Conservation (phyloP, 2,113 vertebrate species). For the Rutilus rutilus region DNA sequence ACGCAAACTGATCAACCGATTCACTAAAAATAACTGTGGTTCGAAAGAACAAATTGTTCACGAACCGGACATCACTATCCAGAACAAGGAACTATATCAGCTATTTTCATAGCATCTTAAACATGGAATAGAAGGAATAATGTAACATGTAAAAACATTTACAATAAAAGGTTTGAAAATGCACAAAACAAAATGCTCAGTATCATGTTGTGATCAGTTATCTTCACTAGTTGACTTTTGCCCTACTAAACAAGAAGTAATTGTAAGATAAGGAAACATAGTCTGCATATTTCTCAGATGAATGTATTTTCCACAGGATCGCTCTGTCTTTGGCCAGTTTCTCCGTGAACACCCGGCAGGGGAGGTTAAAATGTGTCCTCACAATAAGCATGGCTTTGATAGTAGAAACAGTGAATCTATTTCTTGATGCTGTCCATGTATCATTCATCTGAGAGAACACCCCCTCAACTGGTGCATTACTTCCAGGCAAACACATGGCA, state of each 20-base stretch:
- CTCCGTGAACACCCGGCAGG: not conserved
- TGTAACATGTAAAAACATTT: too few relatives aligned
- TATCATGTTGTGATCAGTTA: not conserved
- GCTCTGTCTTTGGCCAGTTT: not conserved
- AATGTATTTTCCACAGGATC: not conserved
- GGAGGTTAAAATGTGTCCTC: not conserved
- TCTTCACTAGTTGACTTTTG: not conserved
- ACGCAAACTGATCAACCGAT: too few relatives aligned
- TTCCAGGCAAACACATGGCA: not conserved
- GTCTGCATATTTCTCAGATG: not conserved
- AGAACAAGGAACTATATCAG: too few relatives aligned
- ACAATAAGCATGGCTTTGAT: not conserved
- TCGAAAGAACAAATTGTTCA: too few relatives aligned
- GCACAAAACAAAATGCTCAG: not conserved
- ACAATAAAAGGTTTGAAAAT: too few relatives aligned
- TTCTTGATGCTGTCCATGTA: not conserved
- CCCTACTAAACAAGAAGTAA: not conserved
- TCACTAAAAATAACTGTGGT: too few relatives aligned
- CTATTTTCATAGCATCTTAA: too few relatives aligned
- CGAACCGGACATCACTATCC: too few relatives aligned
- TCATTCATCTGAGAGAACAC: conserved; percentile 4
- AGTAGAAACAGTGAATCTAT: not conserved
- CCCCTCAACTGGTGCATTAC: not conserved
- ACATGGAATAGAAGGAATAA: too few relatives aligned
- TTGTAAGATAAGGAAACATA: not conserved